Percentiles rank a stretch among this genome's conserved stretches.
These are phyloP conservation scores for Leptoteleia sp. DNA, from an alignment of 1,140 invertebrate genomes.

Conservation along the genomic window DNA sequence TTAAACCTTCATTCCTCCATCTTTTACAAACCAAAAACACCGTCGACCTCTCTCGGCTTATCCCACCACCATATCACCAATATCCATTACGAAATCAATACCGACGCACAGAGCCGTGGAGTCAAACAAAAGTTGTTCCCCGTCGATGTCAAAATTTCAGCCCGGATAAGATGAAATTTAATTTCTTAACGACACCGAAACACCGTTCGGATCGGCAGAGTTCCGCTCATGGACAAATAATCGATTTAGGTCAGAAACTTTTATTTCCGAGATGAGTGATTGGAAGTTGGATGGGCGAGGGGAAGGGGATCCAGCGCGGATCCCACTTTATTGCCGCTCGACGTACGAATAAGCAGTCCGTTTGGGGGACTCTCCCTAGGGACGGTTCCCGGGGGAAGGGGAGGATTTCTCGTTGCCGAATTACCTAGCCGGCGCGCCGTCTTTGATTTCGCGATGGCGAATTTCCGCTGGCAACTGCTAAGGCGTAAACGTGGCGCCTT, in stretches of 20 bases:
- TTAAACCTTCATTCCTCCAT: too few species aligned
- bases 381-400: slow-evolving; percentile 41
- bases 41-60: too few species aligned
- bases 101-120: too few species aligned
- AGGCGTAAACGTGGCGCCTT: slow-evolving; percentile 55
- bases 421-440: slow-evolving; percentile 52
- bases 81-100: too few species aligned
- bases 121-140: too few species aligned
- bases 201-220: too few species aligned
- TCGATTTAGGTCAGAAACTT: slow-evolving; percentile 69
- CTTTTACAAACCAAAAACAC: too few species aligned
- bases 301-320: slow-evolving; percentile 56
- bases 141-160: too few species aligned
- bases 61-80: too few species aligned
- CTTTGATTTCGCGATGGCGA: slow-evolving; percentile 65
- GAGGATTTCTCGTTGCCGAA: slow-evolving; percentile 63
- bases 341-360: slow-evolving; percentile 68
- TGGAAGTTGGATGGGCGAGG: slow-evolving; percentile 51
- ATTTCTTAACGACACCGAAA: too few species aligned
- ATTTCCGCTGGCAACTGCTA: slow-evolving; percentile 52
- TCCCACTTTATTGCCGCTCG: slow-evolving; percentile 70
- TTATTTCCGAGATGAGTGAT: slow-evolving; percentile 65
- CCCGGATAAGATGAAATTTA: too few species aligned
- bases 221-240: slow-evolving; percentile 38
- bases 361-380: slow-evolving; percentile 61